phyloP scores from a whole-genome alignment of 2,113 vertebrate species.

The Cisticola juncidis region DNA sequence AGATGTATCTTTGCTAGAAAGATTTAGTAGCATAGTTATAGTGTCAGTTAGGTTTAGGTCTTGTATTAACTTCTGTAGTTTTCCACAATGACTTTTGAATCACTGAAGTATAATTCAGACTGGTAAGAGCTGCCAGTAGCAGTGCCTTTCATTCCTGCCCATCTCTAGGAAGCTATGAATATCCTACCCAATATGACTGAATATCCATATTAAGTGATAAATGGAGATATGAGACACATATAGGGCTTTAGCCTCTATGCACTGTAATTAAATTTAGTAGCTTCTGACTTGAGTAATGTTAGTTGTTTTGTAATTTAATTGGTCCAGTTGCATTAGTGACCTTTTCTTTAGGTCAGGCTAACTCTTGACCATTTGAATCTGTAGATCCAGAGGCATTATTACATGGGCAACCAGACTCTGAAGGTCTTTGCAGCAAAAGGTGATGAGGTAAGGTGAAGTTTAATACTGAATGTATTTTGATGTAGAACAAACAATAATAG shows the following conservation, averaged over 20 bases:
- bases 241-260: not conserved
- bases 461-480: not conserved
- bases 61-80: not conserved
- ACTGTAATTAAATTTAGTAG: not conserved
- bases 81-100: not conserved
- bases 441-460: conserved; percentile 83
- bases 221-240: not conserved
- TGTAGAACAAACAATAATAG: not conserved
- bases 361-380: conserved; percentile 7
- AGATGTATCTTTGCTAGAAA: not conserved
- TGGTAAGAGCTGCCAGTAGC: not conserved
- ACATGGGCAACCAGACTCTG: conserved; percentile 86
- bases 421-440: conserved; percentile 87
- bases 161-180: not conserved
- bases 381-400: conserved; percentile 84
- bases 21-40: not conserved
- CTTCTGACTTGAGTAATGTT: not conserved
- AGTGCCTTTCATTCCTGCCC: not conserved
- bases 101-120: not conserved
- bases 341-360: not conserved
- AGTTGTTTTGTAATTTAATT: not conserved
- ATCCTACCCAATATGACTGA: not conserved
- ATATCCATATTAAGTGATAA: not conserved
- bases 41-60: not conserved
- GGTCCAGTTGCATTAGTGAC: not conserved